Evolutionary conservation across 2,113 vertebrate species (phyloP).

Genomic region (Chaetura pelagica): DNA sequence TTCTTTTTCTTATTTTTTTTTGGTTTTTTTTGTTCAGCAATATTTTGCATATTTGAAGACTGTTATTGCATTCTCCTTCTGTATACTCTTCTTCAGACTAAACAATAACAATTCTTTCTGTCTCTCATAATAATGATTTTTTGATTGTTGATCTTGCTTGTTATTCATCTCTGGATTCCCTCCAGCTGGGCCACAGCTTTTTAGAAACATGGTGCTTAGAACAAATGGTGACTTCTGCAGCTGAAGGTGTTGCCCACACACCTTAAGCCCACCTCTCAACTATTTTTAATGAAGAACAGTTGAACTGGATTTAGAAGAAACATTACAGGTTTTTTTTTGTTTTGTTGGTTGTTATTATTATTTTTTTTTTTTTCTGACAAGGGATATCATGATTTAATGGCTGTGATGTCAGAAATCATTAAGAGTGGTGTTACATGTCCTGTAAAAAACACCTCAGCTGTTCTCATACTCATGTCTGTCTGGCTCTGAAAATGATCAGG

Average conservation of each 20-base stretch:
- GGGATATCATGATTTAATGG: background rate
- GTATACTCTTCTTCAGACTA: background rate
- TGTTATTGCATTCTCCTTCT: background rate
- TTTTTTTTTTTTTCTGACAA: background rate
- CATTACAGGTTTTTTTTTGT: rapidly evolving
- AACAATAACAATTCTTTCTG: background rate
- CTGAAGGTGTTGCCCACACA: background rate
- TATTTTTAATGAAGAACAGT: background rate
- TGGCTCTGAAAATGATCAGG: background rate
- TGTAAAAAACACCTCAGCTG: background rate
- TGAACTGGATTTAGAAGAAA: background rate
- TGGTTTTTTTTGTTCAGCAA: background rate
- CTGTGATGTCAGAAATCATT: background rate
- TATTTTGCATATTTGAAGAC: background rate
- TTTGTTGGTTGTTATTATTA: background rate
- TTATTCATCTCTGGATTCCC: background rate
- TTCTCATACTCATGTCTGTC: background rate
- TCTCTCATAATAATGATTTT: background rate
- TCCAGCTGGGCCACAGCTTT: background rate
- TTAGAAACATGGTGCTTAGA: background rate
- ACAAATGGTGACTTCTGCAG: background rate
- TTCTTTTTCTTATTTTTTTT: background rate
- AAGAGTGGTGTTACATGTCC: background rate
- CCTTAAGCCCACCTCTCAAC: background rate
- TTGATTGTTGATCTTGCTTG: background rate